A percentile compares a stretch with the other conserved stretches of the same genome.
Evolutionary conservation across 2,797 vertebrate genomes (phyloP).

Genomic region (Pseudochaenichthys georgianus): DNA sequence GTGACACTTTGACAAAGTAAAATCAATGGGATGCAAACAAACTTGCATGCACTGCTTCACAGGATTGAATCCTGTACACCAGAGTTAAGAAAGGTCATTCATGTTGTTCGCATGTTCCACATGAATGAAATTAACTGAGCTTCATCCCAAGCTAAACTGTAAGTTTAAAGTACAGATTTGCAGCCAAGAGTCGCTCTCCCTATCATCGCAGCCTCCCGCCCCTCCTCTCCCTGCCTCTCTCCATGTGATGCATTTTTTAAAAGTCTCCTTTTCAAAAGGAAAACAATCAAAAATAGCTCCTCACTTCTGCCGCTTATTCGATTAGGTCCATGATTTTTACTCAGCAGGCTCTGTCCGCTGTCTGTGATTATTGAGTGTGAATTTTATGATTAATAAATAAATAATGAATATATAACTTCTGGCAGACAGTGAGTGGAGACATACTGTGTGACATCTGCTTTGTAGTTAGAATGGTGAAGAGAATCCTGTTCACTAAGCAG

Average conservation of each 20-base stretch:
- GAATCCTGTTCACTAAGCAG: constrained; percentile 81
- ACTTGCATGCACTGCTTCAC: constrained; percentile 4
- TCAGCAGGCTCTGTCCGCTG: constrained; percentile 26
- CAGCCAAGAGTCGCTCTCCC: constrained; percentile 26
- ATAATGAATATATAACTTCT: constrained; percentile 76
- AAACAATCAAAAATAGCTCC: constrained; percentile 67
- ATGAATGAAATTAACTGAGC: constrained; percentile 48
- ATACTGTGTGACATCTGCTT: constrained; percentile 85
- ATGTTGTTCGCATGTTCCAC: constrained; percentile 44
- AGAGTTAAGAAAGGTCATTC: constrained; percentile 36
- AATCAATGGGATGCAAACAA: constrained; percentile 41
- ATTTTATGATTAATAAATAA: constrained; percentile 77
- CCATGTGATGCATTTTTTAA: constrained; percentile 70
- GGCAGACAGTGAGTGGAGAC: constrained; percentile 75
- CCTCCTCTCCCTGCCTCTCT: constrained; percentile 29
- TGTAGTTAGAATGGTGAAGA: constrained; percentile 77
- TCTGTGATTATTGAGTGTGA: constrained; percentile 49
- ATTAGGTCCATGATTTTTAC: constrained; percentile 55
- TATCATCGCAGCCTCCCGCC: constrained; percentile 28
- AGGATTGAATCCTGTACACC: constrained; percentile 29
- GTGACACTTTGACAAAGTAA: constrained; percentile 28
- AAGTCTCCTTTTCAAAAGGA: constrained; percentile 40
- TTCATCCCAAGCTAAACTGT: constrained; percentile 41
- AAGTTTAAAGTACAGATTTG: constrained; percentile 44
- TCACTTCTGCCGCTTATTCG: constrained; percentile 33